phyloP scores from a whole-genome alignment of 2,113 vertebrate genomes.

The Gadus chalcogrammus region DNA sequence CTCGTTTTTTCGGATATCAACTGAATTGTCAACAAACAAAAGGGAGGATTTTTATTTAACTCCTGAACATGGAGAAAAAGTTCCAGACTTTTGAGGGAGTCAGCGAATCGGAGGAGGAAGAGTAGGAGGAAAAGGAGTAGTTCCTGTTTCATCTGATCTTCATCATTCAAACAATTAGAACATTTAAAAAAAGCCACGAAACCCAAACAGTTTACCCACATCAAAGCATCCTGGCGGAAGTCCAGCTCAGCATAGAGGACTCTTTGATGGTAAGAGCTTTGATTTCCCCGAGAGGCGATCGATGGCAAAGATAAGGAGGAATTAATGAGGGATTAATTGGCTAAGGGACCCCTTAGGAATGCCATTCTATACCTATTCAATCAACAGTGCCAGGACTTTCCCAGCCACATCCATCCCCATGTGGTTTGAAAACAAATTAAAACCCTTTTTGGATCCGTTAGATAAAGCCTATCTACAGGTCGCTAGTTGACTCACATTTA shows the following conservation, averaged over 20 bases:
- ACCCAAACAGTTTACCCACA: constrained; percentile 25
- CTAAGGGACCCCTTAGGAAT: constrained; percentile 11
- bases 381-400: neutral
- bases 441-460: too few species aligned
- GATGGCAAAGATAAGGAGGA: constrained; percentile 11
- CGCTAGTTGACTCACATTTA: too few species aligned
- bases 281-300: constrained; percentile 14
- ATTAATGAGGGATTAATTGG: neutral
- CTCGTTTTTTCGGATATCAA: too few species aligned
- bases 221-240: constrained; percentile 12
- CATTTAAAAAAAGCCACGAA: neutral
- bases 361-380: neutral
- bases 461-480: too few species aligned
- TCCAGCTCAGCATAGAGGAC: neutral
- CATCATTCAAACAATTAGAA: constrained; percentile 7
- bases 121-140: neutral
- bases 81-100: too few species aligned
- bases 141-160: neutral
- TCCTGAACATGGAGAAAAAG: too few species aligned
- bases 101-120: too few species aligned
- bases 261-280: constrained; percentile 33
- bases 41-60: too few species aligned
- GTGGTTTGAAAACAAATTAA: too few species aligned
- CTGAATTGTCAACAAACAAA: too few species aligned
- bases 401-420: too few species aligned